Conservation (phyloP, 2,888 invertebrate species). For the Iphiclides podalirius region DNA sequence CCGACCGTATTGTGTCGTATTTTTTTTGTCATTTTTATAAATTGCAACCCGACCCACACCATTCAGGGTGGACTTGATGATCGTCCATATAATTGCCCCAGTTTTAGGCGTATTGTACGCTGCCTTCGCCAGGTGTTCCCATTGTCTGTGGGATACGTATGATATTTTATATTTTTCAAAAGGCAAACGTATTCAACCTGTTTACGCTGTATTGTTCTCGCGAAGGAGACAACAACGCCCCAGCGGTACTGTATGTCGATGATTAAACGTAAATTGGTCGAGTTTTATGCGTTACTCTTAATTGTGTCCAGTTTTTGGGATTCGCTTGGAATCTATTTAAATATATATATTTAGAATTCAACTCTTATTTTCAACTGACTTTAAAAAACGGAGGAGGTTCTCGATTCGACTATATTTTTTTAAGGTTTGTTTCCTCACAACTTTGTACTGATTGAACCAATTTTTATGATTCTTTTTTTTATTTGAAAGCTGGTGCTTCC, state of each 20-base stretch:
- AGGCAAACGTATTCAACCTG: neutral
- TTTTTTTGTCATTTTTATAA: constrained; percentile 56
- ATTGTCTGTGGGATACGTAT: constrained; percentile 16
- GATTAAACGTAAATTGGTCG: neutral
- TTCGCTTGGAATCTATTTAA: too few species aligned
- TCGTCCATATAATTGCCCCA: constrained; percentile 73
- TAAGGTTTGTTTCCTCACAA: too few species aligned
- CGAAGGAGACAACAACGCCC: neutral
- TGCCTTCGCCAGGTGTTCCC: constrained; percentile 38
- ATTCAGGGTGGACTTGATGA: constrained; percentile 59
- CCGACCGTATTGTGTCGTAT: constrained; percentile 42
- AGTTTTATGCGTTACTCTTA: neutral
- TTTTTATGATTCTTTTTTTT: too few species aligned
- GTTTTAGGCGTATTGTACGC: constrained; percentile 61
- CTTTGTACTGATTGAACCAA: too few species aligned
- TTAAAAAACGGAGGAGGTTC: too few species aligned
- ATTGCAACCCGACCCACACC: constrained; percentile 45
- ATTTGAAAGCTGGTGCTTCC: too few species aligned
- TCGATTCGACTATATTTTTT: too few species aligned
- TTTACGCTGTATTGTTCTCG: neutral
- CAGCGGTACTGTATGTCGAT: neutral
- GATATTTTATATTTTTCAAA: neutral
- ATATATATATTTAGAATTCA: too few species aligned
- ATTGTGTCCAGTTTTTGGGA: neutral
- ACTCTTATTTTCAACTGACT: too few species aligned